Conservation (phyloP, 2,888 invertebrate species). For the Synanthedon myopaeformis region DNA sequence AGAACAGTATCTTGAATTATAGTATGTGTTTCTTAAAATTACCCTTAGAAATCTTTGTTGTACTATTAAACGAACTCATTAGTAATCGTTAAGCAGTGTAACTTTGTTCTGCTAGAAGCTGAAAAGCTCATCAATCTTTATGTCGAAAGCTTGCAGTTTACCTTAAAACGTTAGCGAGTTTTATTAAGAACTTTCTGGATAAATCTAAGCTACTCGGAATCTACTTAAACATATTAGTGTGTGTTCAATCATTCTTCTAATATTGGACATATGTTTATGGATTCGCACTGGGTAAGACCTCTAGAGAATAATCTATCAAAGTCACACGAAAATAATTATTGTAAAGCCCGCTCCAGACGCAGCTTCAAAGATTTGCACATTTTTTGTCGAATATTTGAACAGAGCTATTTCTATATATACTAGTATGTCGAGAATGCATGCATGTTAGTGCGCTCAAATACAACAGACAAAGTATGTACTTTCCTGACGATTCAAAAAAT, state of each 20-base stretch:
- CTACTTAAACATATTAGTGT: background rate
- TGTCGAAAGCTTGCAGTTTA: background rate
- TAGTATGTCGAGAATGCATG: too few relatives aligned
- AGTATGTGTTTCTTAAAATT: too few relatives aligned
- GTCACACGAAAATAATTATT: constrained; percentile 29
- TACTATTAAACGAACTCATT: constrained; percentile 18
- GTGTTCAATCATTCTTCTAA: constrained; percentile 9
- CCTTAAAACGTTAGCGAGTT: too few relatives aligned
- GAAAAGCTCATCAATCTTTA: constrained; percentile 29
- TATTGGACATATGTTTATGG: constrained; percentile 4
- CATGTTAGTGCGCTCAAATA: too few relatives aligned
- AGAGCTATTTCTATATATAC: too few relatives aligned
- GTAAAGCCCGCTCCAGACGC: constrained; percentile 28
- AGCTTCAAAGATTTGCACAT: background rate
- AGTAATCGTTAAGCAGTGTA: constrained; percentile 39
- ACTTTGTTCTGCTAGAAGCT: constrained; percentile 28
- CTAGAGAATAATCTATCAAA: constrained; percentile 36
- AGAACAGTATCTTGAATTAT: too few relatives aligned
- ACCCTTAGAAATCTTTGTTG: too few relatives aligned
- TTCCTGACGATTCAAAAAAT: too few relatives aligned
- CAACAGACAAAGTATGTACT: too few relatives aligned
- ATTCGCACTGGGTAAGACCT: constrained; percentile 6
- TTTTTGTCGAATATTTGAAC: too few relatives aligned
- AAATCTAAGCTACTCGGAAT: too few relatives aligned
- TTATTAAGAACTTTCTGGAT: too few relatives aligned